Evolutionary conservation across 2,888 invertebrate species (phyloP), one percentile per base, ranked within the genome.

Genomic region (Synanthedon formicaeformis): DNA sequence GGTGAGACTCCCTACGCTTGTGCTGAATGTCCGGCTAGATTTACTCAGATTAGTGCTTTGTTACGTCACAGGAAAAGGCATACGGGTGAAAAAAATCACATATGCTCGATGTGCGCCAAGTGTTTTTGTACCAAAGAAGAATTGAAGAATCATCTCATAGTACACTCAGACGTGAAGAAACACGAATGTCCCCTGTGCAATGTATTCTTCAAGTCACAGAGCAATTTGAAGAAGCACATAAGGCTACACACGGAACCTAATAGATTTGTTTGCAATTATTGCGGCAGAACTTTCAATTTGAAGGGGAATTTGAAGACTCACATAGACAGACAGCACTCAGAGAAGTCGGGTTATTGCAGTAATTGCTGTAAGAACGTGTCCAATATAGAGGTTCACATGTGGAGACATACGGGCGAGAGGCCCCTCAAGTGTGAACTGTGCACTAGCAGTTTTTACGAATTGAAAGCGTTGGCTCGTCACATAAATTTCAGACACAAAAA

Each of bases 251-350:
- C 65, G 0, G 71, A 79, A 48, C 69, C 73, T 27, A 72, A 72
- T 27, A 66, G 67, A 4, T 79, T 73, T 63, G 66, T 84, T 13
- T 87, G 87, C 56, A 79, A 78, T 54, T 64, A 81, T 52, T 87
- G 86, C 57, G 79, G 78, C 0, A 64, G 69, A 41, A 82, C 78
- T 49, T 90, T 89, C 58, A 74, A 71, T 54, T 56, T 71, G 2
- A 88, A 88, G 57, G 89, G 88, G 3, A 89, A 88, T 57, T 65
- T 90, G 23, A 88, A 84, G 58, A 74, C 78, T 1, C 90, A 90
- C 56, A 85, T 88, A 50, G 80, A 81, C 54, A 81, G 80, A 12
- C 79, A 82, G 55, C 90, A 90, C 58, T 89, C 89, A 0, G 87
- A 88, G 51, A 79, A 88, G 56, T 89, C 90, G 0, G 90, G 89